Evolutionary conservation across 2,888 invertebrate genomes (phyloP), one percentile per base, ranked within the genome.

Genomic region (Dione juno): DNA sequence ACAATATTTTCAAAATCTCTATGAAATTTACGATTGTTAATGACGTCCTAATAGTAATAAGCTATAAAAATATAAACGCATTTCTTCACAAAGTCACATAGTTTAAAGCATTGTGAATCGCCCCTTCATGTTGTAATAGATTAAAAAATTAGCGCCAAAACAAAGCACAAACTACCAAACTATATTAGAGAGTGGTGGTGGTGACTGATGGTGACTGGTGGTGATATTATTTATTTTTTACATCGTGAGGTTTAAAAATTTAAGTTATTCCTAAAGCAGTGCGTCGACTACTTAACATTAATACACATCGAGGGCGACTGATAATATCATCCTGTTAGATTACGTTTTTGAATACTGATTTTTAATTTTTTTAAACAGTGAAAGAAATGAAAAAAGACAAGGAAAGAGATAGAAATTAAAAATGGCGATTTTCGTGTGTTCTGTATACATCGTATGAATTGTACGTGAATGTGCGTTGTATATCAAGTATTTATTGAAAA

Each of bases 181-280:
- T 45, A 59, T n/a, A 59, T 13, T 14, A 28, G 5, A 1, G 40
- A 43, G 21, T 41, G 19, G 41, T 19, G 14, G 59, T 59, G 59
- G 41, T 19, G n/a, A 13, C 11, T 41, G 37, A n/a, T 59, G 59
- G 41, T 19, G n/a, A 13, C 11, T 41, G 37, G n/a, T n/a, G n/a
- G n/a, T 58, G 37, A 19, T 16, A 41, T 19, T 11, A 16, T 28
- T n/a, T 48, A 66, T 37, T 66, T 45, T 54, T 45, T 66, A 66
- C 57, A 16, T 28, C 8, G 43, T 66, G 52, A 54, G 28, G 45
- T 66, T 28, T 43, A 54, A 64, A 16, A 48, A 13, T 45, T 66
- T 57, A 37, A 61, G 59, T 48, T 57, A 65, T 40, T 65, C n/a
- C 59, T 66, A 61, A 70, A 70, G 70, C 70, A 52, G 70, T 70